A percentile compares a stretch with the other conserved stretches of the same genome.
Evolutionary conservation across 2,888 invertebrate genomes (phyloP).

Genomic region (Diarsia rubi): DNA sequence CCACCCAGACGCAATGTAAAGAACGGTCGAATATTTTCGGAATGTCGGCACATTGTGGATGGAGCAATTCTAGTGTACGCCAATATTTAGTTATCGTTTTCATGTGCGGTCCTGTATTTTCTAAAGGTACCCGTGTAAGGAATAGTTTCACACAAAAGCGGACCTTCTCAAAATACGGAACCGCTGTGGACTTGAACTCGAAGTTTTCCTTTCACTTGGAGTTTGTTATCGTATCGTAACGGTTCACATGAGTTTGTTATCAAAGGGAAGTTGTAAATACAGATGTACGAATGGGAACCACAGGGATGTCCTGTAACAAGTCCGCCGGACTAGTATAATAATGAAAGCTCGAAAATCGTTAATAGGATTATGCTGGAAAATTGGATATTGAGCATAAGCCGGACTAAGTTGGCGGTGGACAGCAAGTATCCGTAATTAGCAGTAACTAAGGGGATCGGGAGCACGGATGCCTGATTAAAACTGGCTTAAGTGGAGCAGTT

Average conservation of each 20-base stretch:
- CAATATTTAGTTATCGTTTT: conserved; percentile 58
- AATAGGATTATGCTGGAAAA: conserved; percentile 86
- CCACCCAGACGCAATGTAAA: conserved; percentile 43
- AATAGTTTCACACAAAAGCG: conserved; percentile 53
- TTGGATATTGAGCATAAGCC: conserved; percentile 87
- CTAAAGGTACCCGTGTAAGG: conserved; percentile 31
- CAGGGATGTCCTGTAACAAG: conserved; percentile 50
- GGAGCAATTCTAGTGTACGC: conserved; percentile 37
- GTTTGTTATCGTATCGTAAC: conserved; percentile 62
- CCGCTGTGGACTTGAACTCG: conserved; percentile 42
- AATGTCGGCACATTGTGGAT: conserved; percentile 50
- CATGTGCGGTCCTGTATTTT: conserved; percentile 35
- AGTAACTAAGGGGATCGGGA: conserved; percentile 84
- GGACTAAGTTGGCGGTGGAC: conserved; percentile 85
- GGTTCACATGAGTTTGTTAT: conserved; percentile 53
- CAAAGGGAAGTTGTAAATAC: conserved; percentile 61
- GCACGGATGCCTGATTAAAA: conserved; percentile 78
- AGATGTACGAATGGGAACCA: conserved; percentile 47
- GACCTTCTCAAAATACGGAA: conserved; percentile 44
- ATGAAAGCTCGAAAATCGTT: conserved; percentile 83
- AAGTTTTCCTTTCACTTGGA: conserved; percentile 63
- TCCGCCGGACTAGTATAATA: conserved; percentile 72
- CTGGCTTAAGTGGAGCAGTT: conserved; percentile 80
- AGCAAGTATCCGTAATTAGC: conserved; percentile 87
- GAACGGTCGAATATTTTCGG: conserved; percentile 56